Evolutionary conservation across 2,888 invertebrate genomes (phyloP), one percentile per base, ranked within the genome.

Genomic region (Parnassius glacialis): DNA sequence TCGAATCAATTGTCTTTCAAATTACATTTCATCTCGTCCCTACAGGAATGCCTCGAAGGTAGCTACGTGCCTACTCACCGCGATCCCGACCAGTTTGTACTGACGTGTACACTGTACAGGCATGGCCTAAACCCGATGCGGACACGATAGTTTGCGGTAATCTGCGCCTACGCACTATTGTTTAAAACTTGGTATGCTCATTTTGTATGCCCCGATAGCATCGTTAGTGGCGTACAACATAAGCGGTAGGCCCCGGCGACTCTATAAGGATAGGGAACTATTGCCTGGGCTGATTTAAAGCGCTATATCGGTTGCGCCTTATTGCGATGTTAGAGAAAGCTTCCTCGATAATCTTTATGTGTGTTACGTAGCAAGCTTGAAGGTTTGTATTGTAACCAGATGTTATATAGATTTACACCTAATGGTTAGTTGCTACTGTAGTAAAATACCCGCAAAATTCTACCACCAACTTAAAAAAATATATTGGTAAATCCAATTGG

Each of bases 91-190:
- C 56, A 56, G 57, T 52, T 51, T 11, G 55, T 20, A 12, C 51
- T 55, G 62, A 62, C 62, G 34, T 55, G 52, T 52, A 45, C 52
- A 45, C 16, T 55, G 52, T 52, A 45, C 52, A 45, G 42, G 43
- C 51, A 52, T 25, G 48, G 53, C 48, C 48, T 43, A 52, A 34
- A 57, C 41, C 59, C 48, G 60, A 60, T 63, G 48, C 54, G 57
- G 43, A 64, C 63, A 59, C 62, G 64, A 64, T 61, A 61, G 74
- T 74, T 70, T 69, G 72, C 71, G 74, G 74, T 80, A 81, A 81
- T 82, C 79, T 71, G 75, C 80, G 79, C 87, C 87, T 71, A 87
- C 87, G 83, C 86, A 84, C 84, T 79, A 87, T 87, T 87, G 87
- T 87, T 73, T 78, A 75, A 75, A 74, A 76, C 70, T 71, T 61